Evolutionary conservation across 2,113 vertebrate genomes (phyloP).

Genomic region (Turdus rufiventris): DNA sequence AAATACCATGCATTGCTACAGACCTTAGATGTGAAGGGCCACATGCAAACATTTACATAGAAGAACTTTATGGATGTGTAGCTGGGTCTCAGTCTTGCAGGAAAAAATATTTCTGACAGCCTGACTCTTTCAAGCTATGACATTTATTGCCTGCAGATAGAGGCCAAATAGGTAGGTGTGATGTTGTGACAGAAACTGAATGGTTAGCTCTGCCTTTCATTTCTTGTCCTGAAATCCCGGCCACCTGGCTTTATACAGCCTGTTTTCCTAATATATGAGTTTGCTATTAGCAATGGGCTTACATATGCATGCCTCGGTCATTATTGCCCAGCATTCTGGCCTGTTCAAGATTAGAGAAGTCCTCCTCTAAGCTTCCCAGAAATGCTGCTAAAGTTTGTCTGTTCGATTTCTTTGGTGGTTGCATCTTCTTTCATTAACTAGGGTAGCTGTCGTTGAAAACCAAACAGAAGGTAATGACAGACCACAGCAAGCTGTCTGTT

Average conservation of each 20-base stretch:
- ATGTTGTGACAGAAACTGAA: neutral
- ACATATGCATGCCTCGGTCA: neutral
- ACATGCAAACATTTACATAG: constrained; percentile 1
- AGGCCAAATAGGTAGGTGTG: neutral
- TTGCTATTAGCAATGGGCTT: neutral
- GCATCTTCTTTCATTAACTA: constrained; percentile 31
- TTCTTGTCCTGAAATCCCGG: neutral
- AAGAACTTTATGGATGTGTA: neutral
- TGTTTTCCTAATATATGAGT: neutral
- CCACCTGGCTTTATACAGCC: neutral
- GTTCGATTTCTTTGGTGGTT: neutral
- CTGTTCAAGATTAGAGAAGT: neutral
- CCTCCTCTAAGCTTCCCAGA: neutral
- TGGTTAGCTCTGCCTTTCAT: neutral
- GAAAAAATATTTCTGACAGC: neutral
- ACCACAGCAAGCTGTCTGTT: constrained; percentile 44
- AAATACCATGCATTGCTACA: constrained; percentile 27
- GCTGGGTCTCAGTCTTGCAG: neutral
- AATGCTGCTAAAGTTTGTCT: neutral
- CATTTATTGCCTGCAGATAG: neutral
- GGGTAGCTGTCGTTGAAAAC: constrained; percentile 41
- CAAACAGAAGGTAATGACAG: constrained; percentile 60
- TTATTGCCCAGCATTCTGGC: neutral
- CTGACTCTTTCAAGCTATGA: neutral
- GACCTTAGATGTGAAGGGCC: neutral